Evolutionary conservation across 2,888 invertebrate genomes (phyloP).

Genomic region (Amorpha juglandis): DNA sequence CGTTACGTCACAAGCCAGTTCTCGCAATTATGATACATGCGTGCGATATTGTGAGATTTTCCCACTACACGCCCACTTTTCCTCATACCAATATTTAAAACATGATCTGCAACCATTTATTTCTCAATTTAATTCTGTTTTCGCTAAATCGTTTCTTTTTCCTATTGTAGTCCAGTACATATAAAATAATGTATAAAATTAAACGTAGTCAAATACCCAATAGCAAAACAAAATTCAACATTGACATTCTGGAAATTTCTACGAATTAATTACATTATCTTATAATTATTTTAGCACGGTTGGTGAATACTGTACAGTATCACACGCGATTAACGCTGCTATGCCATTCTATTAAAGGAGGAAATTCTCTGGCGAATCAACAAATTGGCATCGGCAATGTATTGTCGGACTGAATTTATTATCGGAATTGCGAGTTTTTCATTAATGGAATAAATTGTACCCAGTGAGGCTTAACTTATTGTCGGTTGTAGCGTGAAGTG

Average conservation of each 20-base stretch:
- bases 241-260: conserved; percentile 35
- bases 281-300: not conserved
- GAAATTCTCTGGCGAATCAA: conserved; percentile 32
- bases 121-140: too few species aligned
- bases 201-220: too few species aligned
- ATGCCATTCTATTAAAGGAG: conserved; percentile 27
- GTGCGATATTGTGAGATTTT: too few species aligned
- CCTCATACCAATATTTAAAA: too few species aligned
- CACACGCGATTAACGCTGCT: conserved; percentile 22
- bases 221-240: conserved; percentile 34
- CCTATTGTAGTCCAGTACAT: too few species aligned
- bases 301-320: not conserved
- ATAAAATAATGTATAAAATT: too few species aligned
- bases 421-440: conserved; percentile 21
- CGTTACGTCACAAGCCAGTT: too few species aligned
- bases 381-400: not conserved
- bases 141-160: too few species aligned
- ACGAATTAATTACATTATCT: conserved; percentile 35
- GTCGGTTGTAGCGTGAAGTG: not conserved
- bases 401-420: conserved; percentile 13
- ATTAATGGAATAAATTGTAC: conserved; percentile 18
- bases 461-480: not conserved
- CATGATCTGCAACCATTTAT: too few species aligned
- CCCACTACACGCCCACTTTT: too few species aligned
- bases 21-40: too few species aligned